Evolutionary conservation across 2,113 vertebrate species (phyloP), one percentile per base, ranked within the genome.

Genomic region (Notechis scutatus): DNA sequence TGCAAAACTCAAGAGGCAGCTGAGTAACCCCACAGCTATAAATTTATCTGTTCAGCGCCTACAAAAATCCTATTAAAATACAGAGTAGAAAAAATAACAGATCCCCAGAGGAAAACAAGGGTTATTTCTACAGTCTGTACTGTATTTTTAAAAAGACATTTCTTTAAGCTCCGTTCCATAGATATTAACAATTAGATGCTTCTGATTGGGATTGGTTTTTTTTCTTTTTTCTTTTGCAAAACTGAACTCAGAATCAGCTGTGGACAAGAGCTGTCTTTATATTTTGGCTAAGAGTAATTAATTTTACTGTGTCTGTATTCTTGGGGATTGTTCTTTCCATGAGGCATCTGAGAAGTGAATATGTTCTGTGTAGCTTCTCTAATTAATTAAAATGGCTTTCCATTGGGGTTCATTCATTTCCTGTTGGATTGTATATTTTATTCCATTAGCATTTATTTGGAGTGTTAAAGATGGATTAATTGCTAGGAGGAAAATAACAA

Each of bases 261-360:
- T 52, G 90, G 93, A 95, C 87, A 81, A 93, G 86, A 54, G 92
- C 94, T 90, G 14, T 26, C 89, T 93, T 85, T 94, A 88, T 50
- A 88, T 94, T 90, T 93, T 93, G 85, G 34, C 61, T 90, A 87
- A 92, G 93, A 90, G 90, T 61, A 93, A 93, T 96, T 93, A 94
- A 92, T 57, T 90, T 91, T 39, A 57, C 87, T 96, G 89, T 96
- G 57, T 90, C 94, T 95, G n/a, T 93, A 42, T 95, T 94, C 93
- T 39, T 81, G 29, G 92, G 95, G 85, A 91, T 20, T 6, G 29
- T 88, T 54, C 57, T 87, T 59, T 95, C 42, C 56, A 86, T 90
- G 61, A 94, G 64, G 61, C 74, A 55, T 1, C 50, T 95, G 87
- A 93, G 54, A 34, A 94, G 87, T 47, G 57, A 91, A 95, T 95